phyloP scores from a whole-genome alignment of 2,113 vertebrate genomes.

The Myotis brandtii region DNA sequence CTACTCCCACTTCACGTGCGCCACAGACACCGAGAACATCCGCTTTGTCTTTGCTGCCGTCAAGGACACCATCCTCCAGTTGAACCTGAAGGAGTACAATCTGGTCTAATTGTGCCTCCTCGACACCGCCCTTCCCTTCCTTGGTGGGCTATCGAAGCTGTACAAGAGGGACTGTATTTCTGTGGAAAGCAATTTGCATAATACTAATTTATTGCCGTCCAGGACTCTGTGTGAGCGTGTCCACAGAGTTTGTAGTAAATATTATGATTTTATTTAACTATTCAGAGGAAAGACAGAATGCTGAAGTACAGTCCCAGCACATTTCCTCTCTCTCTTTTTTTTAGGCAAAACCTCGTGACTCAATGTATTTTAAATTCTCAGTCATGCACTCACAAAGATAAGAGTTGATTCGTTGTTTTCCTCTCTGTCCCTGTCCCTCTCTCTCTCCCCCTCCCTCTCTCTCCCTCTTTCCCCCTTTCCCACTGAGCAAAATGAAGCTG shows the following conservation, averaged over 20 bases:
- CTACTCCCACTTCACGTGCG: slow-evolving; percentile 98
- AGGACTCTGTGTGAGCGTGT: slow-evolving; percentile 89
- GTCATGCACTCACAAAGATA: slow-evolving; percentile 84
- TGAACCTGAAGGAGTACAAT: slow-evolving; percentile 98
- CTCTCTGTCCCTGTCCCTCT: slow-evolving; percentile 39
- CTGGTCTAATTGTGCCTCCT: slow-evolving; percentile 90
- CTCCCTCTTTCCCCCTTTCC: neutral
- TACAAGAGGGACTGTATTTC: slow-evolving; percentile 89
- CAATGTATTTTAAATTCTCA: slow-evolving; percentile 87
- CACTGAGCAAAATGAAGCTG: slow-evolving; percentile 81
- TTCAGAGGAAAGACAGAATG: slow-evolving; percentile 87
- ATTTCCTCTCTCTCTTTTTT: slow-evolving; percentile 89
- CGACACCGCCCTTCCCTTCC: slow-evolving; percentile 69
- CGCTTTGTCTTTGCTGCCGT: slow-evolving; percentile 97
- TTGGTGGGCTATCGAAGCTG: slow-evolving; percentile 80
- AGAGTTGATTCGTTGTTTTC: slow-evolving; percentile 64
- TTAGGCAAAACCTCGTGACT: slow-evolving; percentile 89
- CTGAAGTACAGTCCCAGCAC: slow-evolving; percentile 89
- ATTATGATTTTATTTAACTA: slow-evolving; percentile 93
- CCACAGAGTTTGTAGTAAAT: slow-evolving; percentile 91
- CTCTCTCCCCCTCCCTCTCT: neutral
- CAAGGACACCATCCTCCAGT: slow-evolving; percentile 97
- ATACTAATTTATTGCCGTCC: slow-evolving; percentile 96
- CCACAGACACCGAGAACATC: slow-evolving; percentile 98
- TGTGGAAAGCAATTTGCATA: slow-evolving; percentile 92